Percentiles rank a stretch among this genome's conserved stretches.
Evolutionary conservation across 2,113 vertebrate genomes (phyloP).

Genomic region (Dascyllus trimaculatus): DNA sequence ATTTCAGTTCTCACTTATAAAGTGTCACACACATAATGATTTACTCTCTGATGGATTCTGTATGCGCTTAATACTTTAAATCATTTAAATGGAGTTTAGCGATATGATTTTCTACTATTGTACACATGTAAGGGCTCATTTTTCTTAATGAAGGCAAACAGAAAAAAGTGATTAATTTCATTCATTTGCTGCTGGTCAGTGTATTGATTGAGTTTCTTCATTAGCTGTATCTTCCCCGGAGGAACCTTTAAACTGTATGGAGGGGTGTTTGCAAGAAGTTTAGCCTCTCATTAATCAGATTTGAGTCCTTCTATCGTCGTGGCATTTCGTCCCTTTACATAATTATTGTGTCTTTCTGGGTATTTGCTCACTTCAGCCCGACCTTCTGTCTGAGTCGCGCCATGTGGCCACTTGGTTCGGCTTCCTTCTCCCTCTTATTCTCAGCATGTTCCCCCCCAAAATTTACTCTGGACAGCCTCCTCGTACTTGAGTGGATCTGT

Average conservation of each 20-base stretch:
- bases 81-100: neutral
- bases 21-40: too few relatives aligned
- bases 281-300: too few relatives aligned
- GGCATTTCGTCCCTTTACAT: neutral
- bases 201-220: conserved; percentile 35
- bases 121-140: neutral
- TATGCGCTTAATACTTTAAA: too few relatives aligned
- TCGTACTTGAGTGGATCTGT: conserved; percentile 3
- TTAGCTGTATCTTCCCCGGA: conserved; percentile 6
- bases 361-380: too few relatives aligned
- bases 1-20: neutral
- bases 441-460: neutral
- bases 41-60: too few relatives aligned
- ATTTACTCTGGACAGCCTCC: conserved; percentile 11
- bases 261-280: neutral
- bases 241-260: neutral
- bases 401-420: neutral
- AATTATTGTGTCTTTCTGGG: neutral
- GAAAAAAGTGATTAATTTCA: conserved; percentile 19
- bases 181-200: conserved; percentile 5
- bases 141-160: neutral
- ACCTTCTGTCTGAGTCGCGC: neutral
- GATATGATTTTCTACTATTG: neutral
- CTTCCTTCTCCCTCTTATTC: neutral
- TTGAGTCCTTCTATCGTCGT: neutral